phyloP scores from a whole-genome alignment of 2,797 vertebrate genomes.

The Sebastes minor region DNA sequence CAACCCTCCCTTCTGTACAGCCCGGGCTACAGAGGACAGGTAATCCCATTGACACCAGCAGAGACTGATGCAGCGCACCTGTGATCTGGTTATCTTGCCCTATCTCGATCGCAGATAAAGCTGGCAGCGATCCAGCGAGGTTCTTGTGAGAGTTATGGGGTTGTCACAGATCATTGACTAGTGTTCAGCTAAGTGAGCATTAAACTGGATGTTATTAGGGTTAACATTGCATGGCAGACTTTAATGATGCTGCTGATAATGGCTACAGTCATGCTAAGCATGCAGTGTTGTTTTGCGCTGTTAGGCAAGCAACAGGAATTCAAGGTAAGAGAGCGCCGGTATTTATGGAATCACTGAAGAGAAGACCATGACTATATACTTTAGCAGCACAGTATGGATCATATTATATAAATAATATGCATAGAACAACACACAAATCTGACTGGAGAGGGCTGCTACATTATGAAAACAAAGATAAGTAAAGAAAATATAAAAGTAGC shows the following conservation, averaged over 20 bases:
- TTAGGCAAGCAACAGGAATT: not conserved
- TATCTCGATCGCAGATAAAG: slow-evolving; percentile 47
- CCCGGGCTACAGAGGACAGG: slow-evolving; percentile 60
- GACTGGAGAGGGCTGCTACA: not conserved
- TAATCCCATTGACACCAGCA: slow-evolving; percentile 73
- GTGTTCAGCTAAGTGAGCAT: slow-evolving; percentile 26
- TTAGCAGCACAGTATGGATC: not conserved
- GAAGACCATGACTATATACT: not conserved
- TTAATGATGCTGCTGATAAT: slow-evolving; percentile 36
- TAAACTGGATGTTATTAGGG: slow-evolving; percentile 22
- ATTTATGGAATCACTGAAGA: not conserved
- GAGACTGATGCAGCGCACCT: slow-evolving; percentile 69
- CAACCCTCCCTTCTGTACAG: slow-evolving; percentile 42
- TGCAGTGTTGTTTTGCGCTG: not conserved
- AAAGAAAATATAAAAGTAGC: slow-evolving; percentile 34
- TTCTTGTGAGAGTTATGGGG: slow-evolving; percentile 36
- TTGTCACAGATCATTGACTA: slow-evolving; percentile 40
- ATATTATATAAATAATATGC: not conserved
- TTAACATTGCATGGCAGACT: slow-evolving; percentile 14
- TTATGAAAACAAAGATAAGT: slow-evolving; percentile 30
- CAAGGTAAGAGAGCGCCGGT: not conserved
- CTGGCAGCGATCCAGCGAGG: slow-evolving; percentile 15
- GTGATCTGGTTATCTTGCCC: slow-evolving; percentile 70
- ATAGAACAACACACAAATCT: slow-evolving; percentile 8
- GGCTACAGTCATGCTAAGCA: not conserved